Percentiles rank a stretch among this genome's conserved stretches.
phyloP scores from a whole-genome alignment of 2,888 invertebrate species.

The Perizoma flavofasciatum region DNA sequence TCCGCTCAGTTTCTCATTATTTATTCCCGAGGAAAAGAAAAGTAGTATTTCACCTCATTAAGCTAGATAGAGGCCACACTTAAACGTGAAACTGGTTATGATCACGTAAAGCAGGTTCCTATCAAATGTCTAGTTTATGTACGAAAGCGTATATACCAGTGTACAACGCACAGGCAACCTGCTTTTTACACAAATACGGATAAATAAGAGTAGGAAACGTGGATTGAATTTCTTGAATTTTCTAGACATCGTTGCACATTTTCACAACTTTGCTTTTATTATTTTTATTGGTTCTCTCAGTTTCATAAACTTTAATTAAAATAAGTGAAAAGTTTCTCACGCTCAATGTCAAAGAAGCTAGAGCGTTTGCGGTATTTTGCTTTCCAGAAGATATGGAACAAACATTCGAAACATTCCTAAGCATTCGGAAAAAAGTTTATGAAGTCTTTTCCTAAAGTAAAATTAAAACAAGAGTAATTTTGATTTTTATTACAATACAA shows the following conservation, averaged over 20 bases:
- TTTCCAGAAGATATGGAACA: slow-evolving; percentile 5
- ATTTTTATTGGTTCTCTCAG: slow-evolving; percentile 20
- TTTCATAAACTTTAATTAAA: slow-evolving; percentile 28
- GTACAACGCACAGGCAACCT: too few species aligned
- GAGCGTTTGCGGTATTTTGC: slow-evolving; percentile 18
- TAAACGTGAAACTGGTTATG: too few species aligned
- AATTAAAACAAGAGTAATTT: too few species aligned
- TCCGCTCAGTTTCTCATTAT: slow-evolving; percentile 33
- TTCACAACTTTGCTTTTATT: slow-evolving; percentile 21
- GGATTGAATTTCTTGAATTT: slow-evolving; percentile 26
- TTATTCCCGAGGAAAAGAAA: slow-evolving; percentile 34
- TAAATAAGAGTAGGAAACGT: slow-evolving; percentile 20
- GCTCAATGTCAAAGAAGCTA: slow-evolving; percentile 19
- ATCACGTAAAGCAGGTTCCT: too few species aligned
- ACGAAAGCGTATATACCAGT: too few species aligned
- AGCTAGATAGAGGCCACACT: background rate
- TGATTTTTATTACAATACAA: too few species aligned
- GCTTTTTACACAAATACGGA: background rate
- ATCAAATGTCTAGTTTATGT: too few species aligned
- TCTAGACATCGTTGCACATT: slow-evolving; percentile 29
- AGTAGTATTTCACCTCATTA: slow-evolving; percentile 37
- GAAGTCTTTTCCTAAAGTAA: too few species aligned
- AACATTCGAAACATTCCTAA: background rate
- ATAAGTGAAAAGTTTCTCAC: slow-evolving; percentile 23
- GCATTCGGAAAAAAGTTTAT: too few species aligned